Evolutionary conservation across 30 jellyfish, hydroid and myxozoan species (phyloP).

Genomic region (Hydractinia symbiolongicarpus): DNA sequence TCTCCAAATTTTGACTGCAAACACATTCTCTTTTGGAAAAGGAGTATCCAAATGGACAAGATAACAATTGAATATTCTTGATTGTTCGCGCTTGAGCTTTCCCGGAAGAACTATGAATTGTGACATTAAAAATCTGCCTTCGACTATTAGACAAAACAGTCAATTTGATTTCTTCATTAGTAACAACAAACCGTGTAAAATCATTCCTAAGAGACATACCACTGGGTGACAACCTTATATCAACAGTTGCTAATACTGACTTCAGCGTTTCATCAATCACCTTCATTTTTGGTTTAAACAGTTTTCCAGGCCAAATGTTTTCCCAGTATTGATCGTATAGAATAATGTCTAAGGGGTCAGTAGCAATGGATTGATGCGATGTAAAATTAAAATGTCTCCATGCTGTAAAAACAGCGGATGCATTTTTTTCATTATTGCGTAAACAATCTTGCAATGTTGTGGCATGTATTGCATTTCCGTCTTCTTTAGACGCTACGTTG

Average conservation of each 20-base stretch:
- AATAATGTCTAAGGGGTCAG: conserved; percentile 2
- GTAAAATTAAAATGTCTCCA: conserved; percentile 20
- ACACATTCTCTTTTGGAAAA: neutral
- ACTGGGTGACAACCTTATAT: neutral
- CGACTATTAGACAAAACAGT: neutral
- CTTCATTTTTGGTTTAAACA: neutral
- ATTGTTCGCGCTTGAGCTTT: neutral
- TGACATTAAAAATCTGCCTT: neutral
- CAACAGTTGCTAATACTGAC: neutral
- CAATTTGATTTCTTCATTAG: neutral
- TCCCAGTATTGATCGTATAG: neutral
- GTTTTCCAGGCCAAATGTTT: conserved; percentile 14
- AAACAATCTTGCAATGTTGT: conserved; percentile 25
- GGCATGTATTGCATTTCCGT: conserved; percentile 29
- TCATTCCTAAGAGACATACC: neutral
- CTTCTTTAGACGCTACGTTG: conserved; percentile 8
- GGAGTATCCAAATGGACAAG: conserved; percentile 20
- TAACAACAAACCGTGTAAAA: neutral
- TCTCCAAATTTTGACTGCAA: neutral
- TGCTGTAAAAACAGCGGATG: conserved; percentile 1
- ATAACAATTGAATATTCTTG: neutral
- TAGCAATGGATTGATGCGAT: neutral
- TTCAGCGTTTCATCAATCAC: conserved; percentile 9
- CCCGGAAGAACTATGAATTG: neutral
- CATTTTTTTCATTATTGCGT: neutral